Evolutionary conservation across 2,113 vertebrate genomes (phyloP).

Genomic region (Origma solitaria): DNA sequence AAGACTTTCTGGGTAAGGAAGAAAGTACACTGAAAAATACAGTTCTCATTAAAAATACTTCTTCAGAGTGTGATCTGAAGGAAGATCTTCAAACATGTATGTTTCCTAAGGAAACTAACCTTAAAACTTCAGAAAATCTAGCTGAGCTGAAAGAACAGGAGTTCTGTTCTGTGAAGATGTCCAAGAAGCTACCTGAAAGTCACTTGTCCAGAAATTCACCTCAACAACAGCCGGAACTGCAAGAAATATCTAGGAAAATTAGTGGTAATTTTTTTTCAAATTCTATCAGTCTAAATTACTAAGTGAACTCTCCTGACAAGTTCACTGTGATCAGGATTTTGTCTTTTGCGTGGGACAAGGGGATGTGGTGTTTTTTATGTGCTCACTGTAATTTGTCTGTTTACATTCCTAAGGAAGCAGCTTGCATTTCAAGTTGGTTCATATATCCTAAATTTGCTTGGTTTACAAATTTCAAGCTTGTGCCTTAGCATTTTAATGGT

Average conservation of each 20-base stretch:
- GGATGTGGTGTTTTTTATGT: neutral
- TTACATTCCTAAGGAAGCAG: neutral
- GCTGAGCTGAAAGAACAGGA: constrained; percentile 74
- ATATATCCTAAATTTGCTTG: neutral
- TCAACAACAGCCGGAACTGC: constrained; percentile 65
- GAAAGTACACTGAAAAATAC: constrained; percentile 72
- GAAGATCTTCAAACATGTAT: constrained; percentile 77
- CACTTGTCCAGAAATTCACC: constrained; percentile 67
- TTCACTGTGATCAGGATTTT: neutral
- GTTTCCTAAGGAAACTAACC: constrained; percentile 97
- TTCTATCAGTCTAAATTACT: neutral
- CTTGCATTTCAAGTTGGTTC: neutral
- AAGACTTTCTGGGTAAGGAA: constrained; percentile 70
- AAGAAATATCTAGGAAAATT: constrained; percentile 68
- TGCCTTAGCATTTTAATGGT: neutral
- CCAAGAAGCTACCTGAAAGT: constrained; percentile 75
- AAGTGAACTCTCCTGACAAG: neutral
- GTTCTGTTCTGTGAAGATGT: constrained; percentile 66
- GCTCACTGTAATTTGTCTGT: neutral
- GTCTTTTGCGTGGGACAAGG: neutral
- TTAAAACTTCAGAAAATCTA: constrained; percentile 77
- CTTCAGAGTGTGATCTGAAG: constrained; percentile 70
- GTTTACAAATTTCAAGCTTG: neutral
- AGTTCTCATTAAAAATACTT: constrained; percentile 60
- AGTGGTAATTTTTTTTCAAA: constrained; percentile 61